Evolutionary conservation across 2,113 vertebrate genomes (phyloP), one percentile per base, ranked within the genome.

Genomic region (Pongo abelii): DNA sequence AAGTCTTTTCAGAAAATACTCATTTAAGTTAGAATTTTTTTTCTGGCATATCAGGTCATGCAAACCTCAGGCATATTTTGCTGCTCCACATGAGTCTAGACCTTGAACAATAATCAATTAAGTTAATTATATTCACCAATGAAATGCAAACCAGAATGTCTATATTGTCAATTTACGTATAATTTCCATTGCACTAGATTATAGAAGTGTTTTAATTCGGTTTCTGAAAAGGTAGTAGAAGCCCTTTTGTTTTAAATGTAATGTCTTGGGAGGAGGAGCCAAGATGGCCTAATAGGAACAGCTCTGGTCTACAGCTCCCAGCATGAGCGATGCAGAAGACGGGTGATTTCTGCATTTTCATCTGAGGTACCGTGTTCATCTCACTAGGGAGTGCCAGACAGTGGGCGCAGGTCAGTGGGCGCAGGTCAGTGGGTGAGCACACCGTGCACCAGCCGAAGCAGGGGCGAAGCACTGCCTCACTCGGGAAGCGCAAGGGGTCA

Each of bases 171-270:
- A 40, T 78, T 88, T 89, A 96, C 85, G 20, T 96, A 97, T 83
- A 97, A 93, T 85, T 97, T 93, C 48, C 93, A 98, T 98, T 94
- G 35, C 48, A 93, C 20, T 85, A 40, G 89, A 98, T 93, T 86
- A 46, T 43, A 91, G 50, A 97, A 97, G 77, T 85, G 35, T 92
- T 95, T 96, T 83, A 91, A 87, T 69, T 91, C 55, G 43, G 84
- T 94, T 93, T 97, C 97, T 90, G 69, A 80, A 97, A 84, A 96
- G 72, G 50, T 4, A 86, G 46, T 83, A 48, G 79, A 75, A 96
- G 22, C 38, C 92, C 27, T 30, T 84, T 96, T 88, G 35, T 90
- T 97, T 52, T 78, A 85, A 96, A 2, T 89, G 74, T 92, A 38
- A 38, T 38, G 38, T 38, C 38, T 38, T 38, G 38, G 38, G 38